Evolutionary conservation across 2,797 vertebrate species (phyloP), one percentile per base, ranked within the genome.

Genomic region (Acrossocheilus fasciatus): DNA sequence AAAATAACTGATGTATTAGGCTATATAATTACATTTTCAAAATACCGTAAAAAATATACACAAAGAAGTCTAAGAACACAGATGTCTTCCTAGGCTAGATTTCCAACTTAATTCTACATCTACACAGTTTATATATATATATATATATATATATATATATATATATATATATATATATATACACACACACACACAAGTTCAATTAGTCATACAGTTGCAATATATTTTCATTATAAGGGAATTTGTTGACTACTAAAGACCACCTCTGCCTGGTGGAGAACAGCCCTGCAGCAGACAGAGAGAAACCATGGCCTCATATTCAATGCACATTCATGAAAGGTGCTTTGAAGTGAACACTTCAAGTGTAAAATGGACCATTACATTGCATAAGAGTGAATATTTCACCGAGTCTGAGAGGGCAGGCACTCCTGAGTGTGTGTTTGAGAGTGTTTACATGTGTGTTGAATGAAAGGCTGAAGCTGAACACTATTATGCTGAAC

Each of bases 261-360:
- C 34, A 34, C 2, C 7, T 76, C 43, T 50, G 73, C 8, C 43
- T 26, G 11, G 30, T 50, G 14, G 12, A 83, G 17, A 36, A 20
- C 36, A 43, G 4, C 75, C 50, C 10, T 77, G 34, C 75, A 78
- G 15, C 50, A 12, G 43, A 77, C 83, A 54, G 30, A 52, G 30
- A 36, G 20, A 54, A 52, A 30, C 23, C 57, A n/a, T 79, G 84
- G 30, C 43, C 85, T 89, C 87, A 86, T 89, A 85, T 79, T 75
- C 23, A 50, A 11, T 39, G 50, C 45, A 76, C 66, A 41, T 34
- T 62, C 41, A 41, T 47, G 18, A 84, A 41, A 64, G 12, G 15
- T 66, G 68, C 72, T 89, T 92, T 90, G 47, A 88, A 92, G 91
- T 89, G 86, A 87, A 91, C 87, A 90, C 86, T 90, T 92, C 88